phyloP scores from a whole-genome alignment of 2,888 invertebrate genomes.

The Netelia melanura region DNA sequence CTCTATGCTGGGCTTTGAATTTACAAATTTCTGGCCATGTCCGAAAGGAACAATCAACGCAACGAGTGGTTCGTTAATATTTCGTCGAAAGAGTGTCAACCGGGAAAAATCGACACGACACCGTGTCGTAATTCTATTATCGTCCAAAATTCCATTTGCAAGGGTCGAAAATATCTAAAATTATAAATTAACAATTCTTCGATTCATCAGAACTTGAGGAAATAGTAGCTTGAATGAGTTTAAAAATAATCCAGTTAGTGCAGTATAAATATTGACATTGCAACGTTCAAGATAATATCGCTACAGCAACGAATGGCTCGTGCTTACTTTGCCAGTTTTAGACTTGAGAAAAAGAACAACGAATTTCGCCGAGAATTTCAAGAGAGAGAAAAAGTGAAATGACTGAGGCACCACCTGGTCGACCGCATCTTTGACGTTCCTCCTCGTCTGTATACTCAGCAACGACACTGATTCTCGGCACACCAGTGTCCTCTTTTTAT shows the following conservation, averaged over 20 bases:
- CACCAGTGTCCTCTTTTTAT: constrained; percentile 22
- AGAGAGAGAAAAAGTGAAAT: constrained; percentile 33
- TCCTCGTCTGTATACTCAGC: constrained; percentile 54
- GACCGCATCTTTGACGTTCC: constrained; percentile 61
- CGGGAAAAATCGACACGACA: too few species aligned
- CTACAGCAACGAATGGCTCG: background rate
- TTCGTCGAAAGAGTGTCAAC: too few species aligned
- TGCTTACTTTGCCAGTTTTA: constrained; percentile 19
- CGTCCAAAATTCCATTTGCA: too few species aligned
- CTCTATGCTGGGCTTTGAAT: background rate
- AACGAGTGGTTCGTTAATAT: background rate
- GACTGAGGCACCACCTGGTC: constrained; percentile 62
- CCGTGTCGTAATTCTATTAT: too few species aligned
- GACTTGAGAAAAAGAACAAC: constrained; percentile 18
- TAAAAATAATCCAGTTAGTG: constrained; percentile 13
- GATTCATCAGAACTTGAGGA: constrained; percentile 4
- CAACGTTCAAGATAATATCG: constrained; percentile 37
- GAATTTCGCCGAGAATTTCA: constrained; percentile 12
- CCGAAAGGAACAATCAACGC: constrained; percentile 6
- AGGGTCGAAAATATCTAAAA: too few species aligned
- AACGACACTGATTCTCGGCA: constrained; percentile 47
- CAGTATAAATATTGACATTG: constrained; percentile 43
- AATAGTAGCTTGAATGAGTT: background rate
- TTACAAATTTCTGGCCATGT: constrained; percentile 18
- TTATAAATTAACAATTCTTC: background rate